These are phyloP conservation scores for Odontomachus brunneus DNA, from an alignment of 1,140 invertebrate genomes.

Conservation along the genomic window DNA sequence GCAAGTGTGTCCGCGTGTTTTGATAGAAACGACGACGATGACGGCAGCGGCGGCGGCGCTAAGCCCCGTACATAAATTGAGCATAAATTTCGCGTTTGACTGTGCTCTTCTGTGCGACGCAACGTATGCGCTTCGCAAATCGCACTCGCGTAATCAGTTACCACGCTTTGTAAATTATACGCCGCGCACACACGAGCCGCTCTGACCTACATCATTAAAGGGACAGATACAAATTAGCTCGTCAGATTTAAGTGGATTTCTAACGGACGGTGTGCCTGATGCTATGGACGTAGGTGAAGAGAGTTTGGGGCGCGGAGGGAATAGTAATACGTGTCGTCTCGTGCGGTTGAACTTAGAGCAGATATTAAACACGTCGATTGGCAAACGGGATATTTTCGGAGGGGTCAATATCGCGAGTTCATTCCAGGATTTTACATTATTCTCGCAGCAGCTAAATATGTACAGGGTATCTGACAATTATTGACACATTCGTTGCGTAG, in stretches of 20 bases:
- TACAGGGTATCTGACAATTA: no score
- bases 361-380: slow-evolving; percentile 1
- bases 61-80: slow-evolving; percentile 11
- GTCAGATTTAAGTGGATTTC: slow-evolving; percentile 7
- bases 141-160: slow-evolving; percentile 24
- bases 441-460: background rate
- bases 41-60: background rate
- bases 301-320: background rate
- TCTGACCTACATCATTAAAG: slow-evolving; percentile 22
- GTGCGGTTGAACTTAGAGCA: background rate
- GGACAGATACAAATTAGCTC: slow-evolving; percentile 11
- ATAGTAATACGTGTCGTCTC: background rate
- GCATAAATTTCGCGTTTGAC: slow-evolving; percentile 17
- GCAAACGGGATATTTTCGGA: slow-evolving; percentile 3
- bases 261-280: background rate
- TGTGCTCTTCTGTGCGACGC: background rate
- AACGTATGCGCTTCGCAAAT: slow-evolving; percentile 9
- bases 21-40: no score
- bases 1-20: background rate
- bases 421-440: background rate
- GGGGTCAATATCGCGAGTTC: no score
- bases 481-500: no score
- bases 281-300: background rate
- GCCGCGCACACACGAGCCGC: background rate
- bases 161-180: slow-evolving; percentile 13